These are phyloP conservation scores for Pavo muticus DNA, from an alignment of 2,113 vertebrate genomes.

Conservation along the genomic window DNA sequence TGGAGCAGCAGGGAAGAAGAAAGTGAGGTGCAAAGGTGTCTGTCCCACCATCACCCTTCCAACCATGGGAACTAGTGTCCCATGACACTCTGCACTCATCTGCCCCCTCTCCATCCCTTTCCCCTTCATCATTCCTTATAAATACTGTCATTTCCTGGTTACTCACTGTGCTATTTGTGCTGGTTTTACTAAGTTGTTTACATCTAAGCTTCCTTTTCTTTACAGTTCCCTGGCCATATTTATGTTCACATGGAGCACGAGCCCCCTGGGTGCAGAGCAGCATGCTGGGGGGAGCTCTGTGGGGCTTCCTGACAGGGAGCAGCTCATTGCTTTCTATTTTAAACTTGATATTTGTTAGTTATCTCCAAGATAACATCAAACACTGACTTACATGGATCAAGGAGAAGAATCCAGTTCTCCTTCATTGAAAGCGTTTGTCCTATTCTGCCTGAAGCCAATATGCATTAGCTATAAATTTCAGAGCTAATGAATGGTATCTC, in stretches of 20 bases:
- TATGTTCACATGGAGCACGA: conserved; percentile 23
- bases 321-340: conserved; percentile 39
- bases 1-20: background rate
- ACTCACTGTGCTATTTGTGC: background rate
- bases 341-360: conserved; percentile 4
- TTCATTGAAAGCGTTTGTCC: conserved; percentile 47
- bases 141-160: conserved; percentile 39
- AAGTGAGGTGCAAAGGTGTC: background rate
- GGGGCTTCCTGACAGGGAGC: conserved; percentile 10
- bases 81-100: background rate
- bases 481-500: conserved; percentile 44
- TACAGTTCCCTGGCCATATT: conserved; percentile 34
- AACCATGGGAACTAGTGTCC: background rate
- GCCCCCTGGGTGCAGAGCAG: background rate
- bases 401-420: conserved; percentile 37
- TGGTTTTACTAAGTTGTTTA: conserved; percentile 24
- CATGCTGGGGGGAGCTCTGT: conserved; percentile 14
- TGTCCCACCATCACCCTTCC: background rate
- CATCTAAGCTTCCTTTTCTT: conserved; percentile 54
- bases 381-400: conserved; percentile 31
- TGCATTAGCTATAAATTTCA: conserved; percentile 42
- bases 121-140: background rate
- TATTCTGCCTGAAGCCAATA: conserved; percentile 44
- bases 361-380: conserved; percentile 51
- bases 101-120: background rate